Evolutionary conservation across 2,888 invertebrate species (phyloP).

Genomic region (Agrilus mali): DNA sequence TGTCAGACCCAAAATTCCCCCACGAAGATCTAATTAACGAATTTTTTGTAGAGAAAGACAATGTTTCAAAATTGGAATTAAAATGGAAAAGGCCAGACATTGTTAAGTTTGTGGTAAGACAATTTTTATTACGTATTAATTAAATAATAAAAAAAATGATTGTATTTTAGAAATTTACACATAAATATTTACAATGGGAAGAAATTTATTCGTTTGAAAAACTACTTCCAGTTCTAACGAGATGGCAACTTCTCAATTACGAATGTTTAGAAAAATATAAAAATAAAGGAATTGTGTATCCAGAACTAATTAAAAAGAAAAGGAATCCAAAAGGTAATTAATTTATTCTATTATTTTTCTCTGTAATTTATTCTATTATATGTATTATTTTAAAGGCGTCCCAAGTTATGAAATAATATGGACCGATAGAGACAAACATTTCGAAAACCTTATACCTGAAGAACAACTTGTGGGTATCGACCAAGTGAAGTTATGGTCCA

Average conservation of each 20-base stretch:
- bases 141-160: too few species aligned
- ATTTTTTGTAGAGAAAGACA: slow-evolving; percentile 46
- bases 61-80: slow-evolving; percentile 41
- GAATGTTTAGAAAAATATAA: slow-evolving; percentile 8
- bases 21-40: slow-evolving; percentile 62
- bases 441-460: slow-evolving; percentile 47
- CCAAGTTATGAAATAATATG: slow-evolving; percentile 62
- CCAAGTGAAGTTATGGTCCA: slow-evolving; percentile 43
- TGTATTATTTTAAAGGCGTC: slow-evolving; percentile 36
- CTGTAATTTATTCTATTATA: not conserved
- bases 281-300: slow-evolving; percentile 29
- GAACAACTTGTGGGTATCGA: slow-evolving; percentile 39
- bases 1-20: slow-evolving; percentile 52
- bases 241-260: slow-evolving; percentile 56
- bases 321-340: slow-evolving; percentile 34
- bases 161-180: slow-evolving; percentile 48
- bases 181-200: slow-evolving; percentile 57
- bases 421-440: slow-evolving; percentile 44
- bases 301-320: slow-evolving; percentile 36
- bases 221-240: slow-evolving; percentile 59
- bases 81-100: slow-evolving; percentile 55
- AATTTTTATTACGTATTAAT: not conserved
- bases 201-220: slow-evolving; percentile 66
- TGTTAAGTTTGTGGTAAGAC: slow-evolving; percentile 53
- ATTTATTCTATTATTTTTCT: slow-evolving; percentile 4